Base-by-base conservation (phyloP, 2,888 invertebrate genomes). In the Clistopyga incitator region DNA sequence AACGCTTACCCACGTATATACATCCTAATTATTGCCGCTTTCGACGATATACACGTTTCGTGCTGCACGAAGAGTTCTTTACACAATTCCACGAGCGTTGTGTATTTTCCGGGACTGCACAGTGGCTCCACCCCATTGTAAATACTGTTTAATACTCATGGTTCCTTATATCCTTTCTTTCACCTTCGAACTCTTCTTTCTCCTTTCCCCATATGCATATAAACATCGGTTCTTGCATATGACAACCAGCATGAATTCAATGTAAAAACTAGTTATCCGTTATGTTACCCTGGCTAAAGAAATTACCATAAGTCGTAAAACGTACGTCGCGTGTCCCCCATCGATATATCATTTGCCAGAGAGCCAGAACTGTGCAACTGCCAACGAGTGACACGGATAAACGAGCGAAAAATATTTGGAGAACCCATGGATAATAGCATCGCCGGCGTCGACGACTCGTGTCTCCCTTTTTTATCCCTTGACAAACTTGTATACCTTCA, bases 251-350 rank as follows among this genome's bases (percentile, higher is more conserved):
- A 77, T 80, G 67, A 68, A 80, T 64, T 61, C 68, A 61, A 67
- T 54, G 52, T 34, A 74, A 80, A 84, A 78, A 80, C 45, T 29
- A 65, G 38, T n/a, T 42, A 77, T 64, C 68, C 23, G 50, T 80
- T 52, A 52, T 45, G 45, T 47, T 38, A 29, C 45, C 20, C 56
- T n/a, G 23, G 65, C 52, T 59, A 79, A 78, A 78, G 47, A 81
- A 84, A 82, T 85, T 70, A 59, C 61, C 67, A 56, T 78, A 82
- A 79, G 75, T 84, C 82, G 45, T 54, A n/a, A 18, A 64, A 42
- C 68, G 54, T 61, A 78, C 59, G 75, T 88, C 78, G 88, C 85
- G 81, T 87, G 86, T 82, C 80, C 47, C 23, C 59, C 64, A 50
- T 70, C 86, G 68, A 78, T 87, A 67, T 79, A 78, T 84, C 80